Percentiles rank a stretch among this genome's conserved stretches.
Conservation (phyloP, 2,888 invertebrate genomes). For the Catocala fraxini region DNA sequence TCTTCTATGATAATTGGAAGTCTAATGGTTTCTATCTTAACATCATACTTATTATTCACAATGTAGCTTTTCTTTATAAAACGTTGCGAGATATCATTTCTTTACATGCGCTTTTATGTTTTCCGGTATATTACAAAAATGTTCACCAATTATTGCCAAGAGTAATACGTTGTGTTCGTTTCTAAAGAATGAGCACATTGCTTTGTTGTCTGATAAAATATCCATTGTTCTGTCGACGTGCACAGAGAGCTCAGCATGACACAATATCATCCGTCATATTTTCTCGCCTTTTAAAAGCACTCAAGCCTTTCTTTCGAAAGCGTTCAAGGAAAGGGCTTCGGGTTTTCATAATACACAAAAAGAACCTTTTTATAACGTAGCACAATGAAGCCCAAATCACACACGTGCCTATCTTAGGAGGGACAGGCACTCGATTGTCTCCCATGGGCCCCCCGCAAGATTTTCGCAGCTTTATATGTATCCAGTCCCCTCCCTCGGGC, state of each 20-base stretch:
- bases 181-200: background rate
- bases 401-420: constrained; percentile 58
- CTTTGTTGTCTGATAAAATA: constrained; percentile 7
- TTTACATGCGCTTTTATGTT: no score
- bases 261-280: constrained; percentile 40
- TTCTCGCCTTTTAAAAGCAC: constrained; percentile 41
- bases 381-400: constrained; percentile 65
- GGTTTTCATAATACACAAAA: constrained; percentile 57
- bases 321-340: constrained; percentile 49
- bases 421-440: constrained; percentile 60
- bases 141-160: no score
- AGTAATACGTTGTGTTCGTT: background rate
- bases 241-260: constrained; percentile 22
- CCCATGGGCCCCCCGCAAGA: constrained; percentile 57
- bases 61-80: no score
- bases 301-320: constrained; percentile 40
- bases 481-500: constrained; percentile 50
- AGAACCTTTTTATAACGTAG: constrained; percentile 58
- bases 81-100: no score
- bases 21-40: no score
- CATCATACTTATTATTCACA: no score
- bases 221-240: constrained; percentile 18
- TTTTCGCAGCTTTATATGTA: constrained; percentile 63
- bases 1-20: no score
- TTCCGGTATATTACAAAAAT: no score